Base-by-base conservation (phyloP, 2,797 vertebrate genomes). In the Craterocephalus amniculus region DNA sequence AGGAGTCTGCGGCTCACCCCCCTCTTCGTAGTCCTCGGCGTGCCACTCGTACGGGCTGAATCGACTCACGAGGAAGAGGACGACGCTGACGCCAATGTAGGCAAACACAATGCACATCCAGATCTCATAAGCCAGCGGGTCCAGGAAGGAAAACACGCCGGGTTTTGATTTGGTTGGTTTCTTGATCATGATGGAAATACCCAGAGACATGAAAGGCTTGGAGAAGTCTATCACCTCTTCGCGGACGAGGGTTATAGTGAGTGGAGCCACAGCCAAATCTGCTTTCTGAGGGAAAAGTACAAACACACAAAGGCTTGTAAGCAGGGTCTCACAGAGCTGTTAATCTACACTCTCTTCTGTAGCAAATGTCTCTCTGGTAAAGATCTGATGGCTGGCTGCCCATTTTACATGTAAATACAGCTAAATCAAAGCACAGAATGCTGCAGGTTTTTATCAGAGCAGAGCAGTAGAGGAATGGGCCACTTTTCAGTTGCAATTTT, bases 101-200 rank as follows among this genome's bases (percentile, higher is more conserved):
- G 98, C 98, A 57, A 99, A 99, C 69, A 99, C 98, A 1, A 99
- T 99, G 90, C 98, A 99, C 98, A 99, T 99, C 98, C 98, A 99
- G 86, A 99, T 99, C 91, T 99, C 98, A 0, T 99, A 99, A 52
- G 98, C 98, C 93, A 99, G 91, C 0, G 98, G 98, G 87, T 99
- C 98, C 87, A 99, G 94, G 92, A 99, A 99, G 26, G 98, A 99
- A 87, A 99, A 99, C 35, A 99, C 98, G 1, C 98, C 98, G 0
- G 98, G 98, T 84, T 99, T 99, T 86, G 98, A 99, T 89, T 99
- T 99, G 73, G 96, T 97, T 60, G 98, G 98, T 84, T 99, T 99
- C 93, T 99, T 99, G 82, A 99, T 99, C 98, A 99, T 99, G 80
- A 99, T 99, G 84, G 98, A 99, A 85, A 99, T 99, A 11, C 98